Evolutionary conservation across 2,797 vertebrate genomes (phyloP).

Genomic region (Acanthis flammea): DNA sequence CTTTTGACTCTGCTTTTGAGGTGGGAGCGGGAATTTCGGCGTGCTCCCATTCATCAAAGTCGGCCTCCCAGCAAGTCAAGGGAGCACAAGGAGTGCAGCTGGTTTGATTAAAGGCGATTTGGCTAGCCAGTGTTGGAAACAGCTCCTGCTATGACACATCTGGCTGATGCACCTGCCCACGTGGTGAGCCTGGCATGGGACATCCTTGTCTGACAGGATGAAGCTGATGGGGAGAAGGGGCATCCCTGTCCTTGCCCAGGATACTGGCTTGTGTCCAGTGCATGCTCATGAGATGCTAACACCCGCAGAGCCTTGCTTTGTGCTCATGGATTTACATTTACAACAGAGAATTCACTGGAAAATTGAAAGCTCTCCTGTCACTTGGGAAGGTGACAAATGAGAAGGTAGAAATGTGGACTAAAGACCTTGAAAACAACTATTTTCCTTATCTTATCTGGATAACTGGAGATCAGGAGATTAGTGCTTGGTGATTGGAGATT

Average conservation of each 20-base stretch:
- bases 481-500: not conserved
- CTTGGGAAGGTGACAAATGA: not conserved
- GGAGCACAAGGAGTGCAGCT: not conserved
- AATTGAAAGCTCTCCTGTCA: not conserved
- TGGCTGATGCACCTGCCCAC: not conserved
- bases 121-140: not conserved
- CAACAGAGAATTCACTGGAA: not conserved
- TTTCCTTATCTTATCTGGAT: not conserved
- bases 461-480: not conserved
- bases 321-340: not conserved
- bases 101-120: not conserved
- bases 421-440: not conserved
- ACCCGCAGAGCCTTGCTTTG: not conserved
- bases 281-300: accelerated
- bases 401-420: not conserved
- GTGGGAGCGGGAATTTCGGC: not conserved
- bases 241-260: not conserved
- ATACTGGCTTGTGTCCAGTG: not conserved
- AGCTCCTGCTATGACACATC: not conserved
- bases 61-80: not conserved
- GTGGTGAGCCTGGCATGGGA: not conserved
- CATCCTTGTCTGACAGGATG: not conserved
- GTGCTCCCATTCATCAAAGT: not conserved
- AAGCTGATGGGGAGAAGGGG: not conserved
- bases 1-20: not conserved